These are phyloP conservation scores for Herpailurus yagouaroundi DNA, from an alignment of 2,113 vertebrate genomes.

Conservation along the genomic window DNA sequence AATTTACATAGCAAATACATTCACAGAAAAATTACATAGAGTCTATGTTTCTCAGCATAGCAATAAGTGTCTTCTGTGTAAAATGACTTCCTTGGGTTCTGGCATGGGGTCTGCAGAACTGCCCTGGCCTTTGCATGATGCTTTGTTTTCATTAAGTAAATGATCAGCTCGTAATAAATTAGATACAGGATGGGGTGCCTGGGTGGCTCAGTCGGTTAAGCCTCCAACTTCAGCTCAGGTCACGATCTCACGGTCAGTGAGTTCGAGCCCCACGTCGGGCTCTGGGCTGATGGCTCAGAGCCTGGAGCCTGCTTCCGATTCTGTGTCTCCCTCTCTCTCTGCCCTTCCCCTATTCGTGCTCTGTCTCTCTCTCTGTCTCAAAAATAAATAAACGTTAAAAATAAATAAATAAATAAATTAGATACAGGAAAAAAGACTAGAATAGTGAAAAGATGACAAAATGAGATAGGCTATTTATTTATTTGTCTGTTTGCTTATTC, in stretches of 20 bases:
- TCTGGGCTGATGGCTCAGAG: too few species aligned
- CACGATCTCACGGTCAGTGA: too few species aligned
- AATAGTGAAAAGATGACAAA: neutral
- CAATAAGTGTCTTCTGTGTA: neutral
- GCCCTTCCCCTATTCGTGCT: too few species aligned
- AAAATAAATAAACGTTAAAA: too few species aligned
- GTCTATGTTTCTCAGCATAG: neutral
- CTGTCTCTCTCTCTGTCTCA: too few species aligned
- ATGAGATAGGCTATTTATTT: neutral
- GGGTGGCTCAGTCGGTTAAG: too few species aligned
- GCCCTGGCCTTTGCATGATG: neutral
- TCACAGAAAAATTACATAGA: neutral
- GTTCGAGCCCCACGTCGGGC: too few species aligned
- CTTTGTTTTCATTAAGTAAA: slow-evolving; percentile 39
- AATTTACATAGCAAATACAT: neutral
- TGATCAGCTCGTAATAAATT: neutral
- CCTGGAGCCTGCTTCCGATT: too few species aligned
- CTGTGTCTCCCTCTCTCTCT: too few species aligned
- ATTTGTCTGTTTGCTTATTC: neutral
- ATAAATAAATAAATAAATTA: neutral
- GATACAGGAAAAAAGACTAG: neutral
- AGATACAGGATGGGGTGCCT: neutral
- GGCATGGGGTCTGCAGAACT: neutral
- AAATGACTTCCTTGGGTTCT: neutral
- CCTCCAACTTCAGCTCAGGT: too few species aligned